Evolutionary conservation across 1,140 invertebrate species (phyloP), one percentile per base, ranked within the genome.

Genomic region (Adelges cooleyi): DNA sequence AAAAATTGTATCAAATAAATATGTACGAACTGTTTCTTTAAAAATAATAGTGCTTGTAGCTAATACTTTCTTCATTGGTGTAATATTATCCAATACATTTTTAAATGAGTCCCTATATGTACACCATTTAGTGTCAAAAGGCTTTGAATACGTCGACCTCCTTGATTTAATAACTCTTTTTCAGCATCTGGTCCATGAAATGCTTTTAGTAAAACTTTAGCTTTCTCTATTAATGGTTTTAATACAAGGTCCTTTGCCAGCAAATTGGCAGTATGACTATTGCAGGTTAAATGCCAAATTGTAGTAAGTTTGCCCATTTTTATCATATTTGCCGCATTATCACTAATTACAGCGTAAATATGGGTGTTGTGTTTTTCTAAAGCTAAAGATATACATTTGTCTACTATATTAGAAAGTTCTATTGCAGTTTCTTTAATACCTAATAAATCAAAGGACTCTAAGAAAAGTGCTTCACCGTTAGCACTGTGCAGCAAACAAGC

Each of bases 191-290:
- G 53, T 40, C 15, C 33, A 40, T 56, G 18, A 56, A 56, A 56
- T 56, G 18, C 53, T 56, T 42, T 56, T 38, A 40, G 11, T 20
- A 40, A 22, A 23, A 25, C 36, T 38, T 40, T 38, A 17, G 13
- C 38, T 42, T 56, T 23, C 15, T 22, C 38, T 56, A 15, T 22
- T 25, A 40, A 40, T 22, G 33, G 10, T 22, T 56, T 56, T 22
- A 20, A 38, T 22, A 56, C 53, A 40, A 56, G 53, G 17, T 56
- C 53, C 36, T 56, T 56, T 3, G 36, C 53, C 36, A 40, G 53
- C 18, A 56, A 42, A 40, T 56, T 56, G 5, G 33, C 53, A 15
- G 53, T 56, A 42, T 56, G 53, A 22, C 53, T 40, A 22, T 56
- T 56, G 18, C 53, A 56, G 20, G 36, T 56, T 20, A 42, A 40